Percentiles rank a stretch among this genome's conserved stretches.
phyloP scores from a whole-genome alignment of 2,113 vertebrate species.

The Lipotes vexillifer region DNA sequence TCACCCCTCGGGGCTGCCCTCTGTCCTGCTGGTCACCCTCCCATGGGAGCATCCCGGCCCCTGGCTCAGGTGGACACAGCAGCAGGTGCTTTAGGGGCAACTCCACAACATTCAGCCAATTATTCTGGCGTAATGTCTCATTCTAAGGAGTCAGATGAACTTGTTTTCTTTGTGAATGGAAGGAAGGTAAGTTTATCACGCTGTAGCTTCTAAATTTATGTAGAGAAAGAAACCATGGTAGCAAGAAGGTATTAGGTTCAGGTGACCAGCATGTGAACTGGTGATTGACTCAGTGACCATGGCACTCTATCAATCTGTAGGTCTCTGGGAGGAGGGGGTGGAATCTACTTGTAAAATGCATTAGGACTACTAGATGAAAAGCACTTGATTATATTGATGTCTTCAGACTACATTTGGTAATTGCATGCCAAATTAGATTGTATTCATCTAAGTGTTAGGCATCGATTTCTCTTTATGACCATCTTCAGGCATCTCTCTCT shows the following conservation, averaged over 20 bases:
- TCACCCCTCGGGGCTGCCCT: neutral
- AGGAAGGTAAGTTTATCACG: constrained; percentile 37
- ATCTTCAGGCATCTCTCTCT: neutral
- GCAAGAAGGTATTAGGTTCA: neutral
- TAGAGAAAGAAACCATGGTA: neutral
- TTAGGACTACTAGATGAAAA: neutral
- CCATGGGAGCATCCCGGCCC: accelerated
- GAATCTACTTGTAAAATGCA: neutral
- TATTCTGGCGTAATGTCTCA: neutral
- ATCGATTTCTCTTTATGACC: neutral
- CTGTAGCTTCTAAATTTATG: neutral
- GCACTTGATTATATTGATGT: neutral
- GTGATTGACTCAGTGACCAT: neutral
- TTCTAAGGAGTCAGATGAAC: neutral
- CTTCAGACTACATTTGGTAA: neutral
- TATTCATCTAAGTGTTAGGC: neutral
- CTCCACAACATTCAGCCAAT: neutral
- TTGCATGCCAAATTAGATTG: neutral
- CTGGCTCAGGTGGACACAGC: neutral
- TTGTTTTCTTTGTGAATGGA: constrained; percentile 55
- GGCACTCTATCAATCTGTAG: neutral
- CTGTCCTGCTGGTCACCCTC: neutral
- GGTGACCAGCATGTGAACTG: neutral
- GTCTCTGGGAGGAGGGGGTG: neutral
- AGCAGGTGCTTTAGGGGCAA: neutral